Conservation (phyloP, 2,888 invertebrate genomes). For the Dynastes grantii region DNA sequence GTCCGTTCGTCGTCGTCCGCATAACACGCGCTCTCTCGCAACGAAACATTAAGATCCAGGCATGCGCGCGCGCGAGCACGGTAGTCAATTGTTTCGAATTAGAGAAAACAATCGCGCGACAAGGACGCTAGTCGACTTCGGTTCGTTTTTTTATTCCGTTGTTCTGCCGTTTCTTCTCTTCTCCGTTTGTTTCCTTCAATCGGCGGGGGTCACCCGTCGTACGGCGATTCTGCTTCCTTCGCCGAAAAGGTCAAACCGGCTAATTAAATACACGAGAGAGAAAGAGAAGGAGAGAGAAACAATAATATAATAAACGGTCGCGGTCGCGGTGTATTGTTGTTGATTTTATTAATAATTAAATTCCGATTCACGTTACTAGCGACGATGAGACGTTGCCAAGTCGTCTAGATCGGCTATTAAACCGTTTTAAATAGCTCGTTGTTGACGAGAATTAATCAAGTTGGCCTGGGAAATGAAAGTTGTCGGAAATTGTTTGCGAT, state of each 20-base stretch:
- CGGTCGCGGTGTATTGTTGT: constrained; percentile 20
- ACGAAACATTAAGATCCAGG: not conserved
- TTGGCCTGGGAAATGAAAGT: no score
- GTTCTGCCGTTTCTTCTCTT: constrained; percentile 1
- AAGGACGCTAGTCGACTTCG: constrained; percentile 18
- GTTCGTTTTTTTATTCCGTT: not conserved
- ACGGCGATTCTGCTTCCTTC: constrained; percentile 1
- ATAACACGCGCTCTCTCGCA: not conserved
- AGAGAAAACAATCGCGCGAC: constrained; percentile 37
- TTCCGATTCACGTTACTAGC: constrained; percentile 31
- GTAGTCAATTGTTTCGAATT: constrained; percentile 43
- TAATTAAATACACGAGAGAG: constrained; percentile 14
- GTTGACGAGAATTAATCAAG: no score
- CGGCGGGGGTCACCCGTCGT: no score
- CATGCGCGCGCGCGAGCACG: not conserved
- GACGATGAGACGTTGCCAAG: constrained; percentile 29
- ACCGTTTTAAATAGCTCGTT: no score
- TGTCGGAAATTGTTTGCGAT: no score
- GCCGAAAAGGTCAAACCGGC: constrained; percentile 28
- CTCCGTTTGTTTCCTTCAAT: no score
- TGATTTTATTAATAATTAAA: constrained; percentile 43
- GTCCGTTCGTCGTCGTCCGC: not conserved
- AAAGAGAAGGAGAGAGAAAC: not conserved
- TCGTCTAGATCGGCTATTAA: not conserved
- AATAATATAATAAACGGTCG: not conserved